Conservation (phyloP, 1,140 invertebrate species). For the Bombus pascuorum region DNA sequence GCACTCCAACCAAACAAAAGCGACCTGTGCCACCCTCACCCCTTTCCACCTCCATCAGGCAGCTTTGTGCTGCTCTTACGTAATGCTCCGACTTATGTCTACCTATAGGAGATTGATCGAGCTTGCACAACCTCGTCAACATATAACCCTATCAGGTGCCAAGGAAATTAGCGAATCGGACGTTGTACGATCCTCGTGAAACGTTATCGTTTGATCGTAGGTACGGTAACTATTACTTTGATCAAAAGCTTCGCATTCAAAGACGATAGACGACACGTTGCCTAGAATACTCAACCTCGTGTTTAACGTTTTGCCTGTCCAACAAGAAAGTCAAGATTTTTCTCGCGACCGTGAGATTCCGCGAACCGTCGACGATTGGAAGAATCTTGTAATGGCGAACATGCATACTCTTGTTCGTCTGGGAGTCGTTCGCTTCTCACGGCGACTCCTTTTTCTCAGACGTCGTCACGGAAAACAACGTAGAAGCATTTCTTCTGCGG, state of each 20-base stretch:
- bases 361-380: not conserved
- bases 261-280: too few relatives aligned
- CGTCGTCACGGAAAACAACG: slow-evolving; percentile 40
- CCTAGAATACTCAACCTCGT: too few relatives aligned
- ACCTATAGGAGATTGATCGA: slow-evolving; percentile 35
- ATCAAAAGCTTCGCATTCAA: not conserved
- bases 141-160: not conserved
- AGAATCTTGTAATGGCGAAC: not conserved
- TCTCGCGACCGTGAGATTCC: not conserved
- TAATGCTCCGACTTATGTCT: slow-evolving; percentile 55
- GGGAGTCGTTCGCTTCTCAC: slow-evolving; percentile 23
- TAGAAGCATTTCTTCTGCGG: slow-evolving; percentile 27
- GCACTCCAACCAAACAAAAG: slow-evolving; percentile 77
- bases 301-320: not conserved
- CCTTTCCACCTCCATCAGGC: slow-evolving; percentile 52
- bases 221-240: too few relatives aligned
- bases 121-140: slow-evolving; percentile 22
- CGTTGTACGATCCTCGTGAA: not conserved
- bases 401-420: not conserved
- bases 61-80: slow-evolving; percentile 52
- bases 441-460: slow-evolving; percentile 9
- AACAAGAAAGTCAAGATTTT: not conserved
- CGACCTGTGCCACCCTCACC: slow-evolving; percentile 63
- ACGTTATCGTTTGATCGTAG: not conserved
- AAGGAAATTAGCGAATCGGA: slow-evolving; percentile 24